Evolutionary conservation across 2,113 vertebrate genomes (phyloP), one percentile per base, ranked within the genome.

Genomic region (Electrona antarctica): DNA sequence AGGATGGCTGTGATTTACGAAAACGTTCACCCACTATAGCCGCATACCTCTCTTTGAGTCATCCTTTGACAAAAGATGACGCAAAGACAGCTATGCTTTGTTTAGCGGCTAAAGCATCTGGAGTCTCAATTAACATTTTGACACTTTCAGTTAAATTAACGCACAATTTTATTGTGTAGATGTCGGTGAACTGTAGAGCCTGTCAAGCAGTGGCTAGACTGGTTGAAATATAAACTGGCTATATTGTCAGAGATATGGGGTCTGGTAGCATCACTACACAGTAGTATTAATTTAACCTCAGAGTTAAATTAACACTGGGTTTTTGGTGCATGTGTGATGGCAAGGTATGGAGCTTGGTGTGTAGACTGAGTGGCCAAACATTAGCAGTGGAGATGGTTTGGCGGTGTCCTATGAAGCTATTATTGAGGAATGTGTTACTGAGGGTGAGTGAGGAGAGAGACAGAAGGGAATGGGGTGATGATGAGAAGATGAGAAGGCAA

Each of bases 341-440:
- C 3, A 41, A 41, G 49, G 49, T 50, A 50, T 50, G 7, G 6
- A 50, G 49, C 48, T 49, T 49, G n/a, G 13, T n/a, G 12, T n/a
- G 13, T n/a, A n/a, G 14, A 58, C 15, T 56, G 13, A 56, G 56
- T 58, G 15, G 7, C 2, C 3, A 10, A 3, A 9, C 21, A 33
- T 59, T 28, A 29, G 8, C 57, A 11, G 47, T 15, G 12, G 8
- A 49, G 65, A 73, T 7, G 56, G 33, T 10, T 48, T 28, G 64
- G 13, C 41, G 41, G 11, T 6, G 69, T 65, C 33, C 1, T 46
- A 28, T 52, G 54, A 33, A 64, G 15, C 62, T 8, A 8, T 49
- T 56, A 61, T 61, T 33, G 41, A 41, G 49, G 58, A 50, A 88
- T 47, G 88, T 86, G 13, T 71, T 82, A 65, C 54, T 75, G 60